These are phyloP conservation scores for Gadus chalcogrammus DNA, from an alignment of 2,113 vertebrate species.

Conservation along the genomic window DNA sequence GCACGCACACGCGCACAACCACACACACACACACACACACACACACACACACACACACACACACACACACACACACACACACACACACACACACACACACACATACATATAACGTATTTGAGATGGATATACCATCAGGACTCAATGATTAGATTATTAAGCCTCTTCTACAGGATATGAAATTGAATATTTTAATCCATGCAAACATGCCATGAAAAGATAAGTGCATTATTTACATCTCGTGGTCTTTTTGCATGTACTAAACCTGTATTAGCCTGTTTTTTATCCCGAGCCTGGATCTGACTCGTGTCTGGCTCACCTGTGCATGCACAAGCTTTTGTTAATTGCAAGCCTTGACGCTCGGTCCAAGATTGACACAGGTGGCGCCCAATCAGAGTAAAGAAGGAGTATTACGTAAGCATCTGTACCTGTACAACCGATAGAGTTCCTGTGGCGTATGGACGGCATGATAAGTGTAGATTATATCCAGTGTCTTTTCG, in stretches of 20 bases:
- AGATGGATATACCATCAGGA: constrained; percentile 17
- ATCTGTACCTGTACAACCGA: constrained; percentile 49
- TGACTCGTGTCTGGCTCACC: constrained; percentile 45
- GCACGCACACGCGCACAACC: not conserved
- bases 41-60: constrained; percentile 1
- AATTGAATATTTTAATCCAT: constrained; percentile 33
- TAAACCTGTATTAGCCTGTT: constrained; percentile 53
- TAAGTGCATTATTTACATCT: constrained; percentile 14
- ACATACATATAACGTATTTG: constrained; percentile 20
- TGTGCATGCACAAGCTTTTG: constrained; percentile 62
- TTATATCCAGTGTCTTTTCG: constrained; percentile 54
- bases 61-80: constrained; percentile 4
- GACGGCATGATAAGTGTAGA: constrained; percentile 63
- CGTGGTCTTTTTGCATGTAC: constrained; percentile 61
- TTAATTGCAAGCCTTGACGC: constrained; percentile 34
- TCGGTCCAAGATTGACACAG: constrained; percentile 26
- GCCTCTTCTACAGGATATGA: constrained; percentile 36
- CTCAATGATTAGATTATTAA: constrained; percentile 39
- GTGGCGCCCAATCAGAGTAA: constrained; percentile 36
- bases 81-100: not conserved
- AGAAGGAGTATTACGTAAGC: constrained; percentile 36
- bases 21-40: too few relatives aligned
- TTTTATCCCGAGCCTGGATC: constrained; percentile 50
- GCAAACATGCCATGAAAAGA: constrained; percentile 16
- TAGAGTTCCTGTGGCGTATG: constrained; percentile 56